Base-by-base conservation (phyloP, 2,113 vertebrate species). In the Leucopsar rothschildi region DNA sequence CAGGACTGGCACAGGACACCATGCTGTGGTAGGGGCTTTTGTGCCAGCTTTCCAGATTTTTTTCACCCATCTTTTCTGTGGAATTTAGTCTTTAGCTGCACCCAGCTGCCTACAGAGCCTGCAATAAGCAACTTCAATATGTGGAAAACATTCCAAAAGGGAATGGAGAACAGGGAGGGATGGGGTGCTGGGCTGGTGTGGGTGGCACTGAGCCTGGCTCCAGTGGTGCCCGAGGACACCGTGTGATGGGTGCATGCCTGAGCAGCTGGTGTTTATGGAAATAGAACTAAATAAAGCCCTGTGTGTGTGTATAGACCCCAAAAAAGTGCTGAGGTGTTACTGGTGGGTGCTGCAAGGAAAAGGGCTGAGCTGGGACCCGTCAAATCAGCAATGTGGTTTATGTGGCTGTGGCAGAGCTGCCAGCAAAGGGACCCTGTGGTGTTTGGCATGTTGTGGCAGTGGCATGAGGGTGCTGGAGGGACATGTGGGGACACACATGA, bases 11-110 rank as follows among this genome's bases (percentile, higher is more conserved):
- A 92, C 73, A 39, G 84, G 60, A 72, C 39, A 93, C 42, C 28
- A 7, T 18, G 2, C 19, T 11, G 4, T 10, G 5, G 28, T 28
- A 25, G 10, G 37, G 37, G 56, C 59, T 25, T 86, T 52, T 45
- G 23, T 39, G 2, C 57, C 10, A 33, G 57, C 92, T 88, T 61
- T 65, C 71, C 14, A 5, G 81, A 6, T 96, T 95, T 77, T 96
- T 96, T 82, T 94, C 96, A 96, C 90, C 88, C 45, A 22, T 95
- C 93, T 92, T 95, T 95, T 92, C 84, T 63, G 45, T 15, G 29
- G 92, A 95, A 95, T 95, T 73, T 72, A 63, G 93, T 90, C 71
- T 91, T 76, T 82, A 85, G 22, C 88, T 7, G 5, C 45, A 69
- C 79, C 93, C 91, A 77, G 89, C 92, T 94, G 88, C 92, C 69